Base-by-base conservation (phyloP, 2,888 invertebrate genomes). In the Drosophila tripunctata region DNA sequence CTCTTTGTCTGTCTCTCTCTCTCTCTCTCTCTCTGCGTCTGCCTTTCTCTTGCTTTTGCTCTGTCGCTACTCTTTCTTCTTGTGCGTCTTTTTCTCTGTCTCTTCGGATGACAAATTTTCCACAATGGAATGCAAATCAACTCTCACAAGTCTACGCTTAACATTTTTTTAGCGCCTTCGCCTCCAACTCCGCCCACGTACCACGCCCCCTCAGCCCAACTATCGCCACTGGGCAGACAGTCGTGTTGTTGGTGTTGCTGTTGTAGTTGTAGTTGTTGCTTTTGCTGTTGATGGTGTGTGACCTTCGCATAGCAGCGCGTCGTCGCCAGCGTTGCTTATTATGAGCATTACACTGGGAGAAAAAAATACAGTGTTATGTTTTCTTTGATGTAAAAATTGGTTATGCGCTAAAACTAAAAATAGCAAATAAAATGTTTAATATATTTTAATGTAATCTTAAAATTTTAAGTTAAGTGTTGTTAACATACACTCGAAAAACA, bases 231-330 rank as follows among this genome's bases (percentile, higher is more conserved):
- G 62, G 63, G 67, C 67, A 72, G 73, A 61, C 56, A 63, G 47
- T 50, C 33, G 57, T 48, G 21, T 47, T 51, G 27, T 27, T 60
- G 40, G 36, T 60, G 33, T 14, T 54, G 35, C 19, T 58, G 43
- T 35, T 50, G 35, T 15, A 45, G 44, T 7, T 45, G 55, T 12
- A 27, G 48, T 7, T 56, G 56, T 19, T 48, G 50, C 15, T 44
- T 47, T n/a, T 48, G 51, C 30, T 69, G 64, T 60, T 65, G 56
- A 57, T 74, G 63, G 56, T 66, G 79, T 77, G 35, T 70, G 84
- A 81, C 80, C 80, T 81, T 81, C 80, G 81, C 80, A 81, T 81
- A 84, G 84, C 84, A 68, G 84, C 81, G 84, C 84, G 80, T 80
- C 77, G 80, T 64, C 57, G 65, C 54, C 75, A 68, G 68, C 68